Base-by-base conservation (phyloP, 2,797 vertebrate genomes). In the Oceanodroma leucorhoa region DNA sequence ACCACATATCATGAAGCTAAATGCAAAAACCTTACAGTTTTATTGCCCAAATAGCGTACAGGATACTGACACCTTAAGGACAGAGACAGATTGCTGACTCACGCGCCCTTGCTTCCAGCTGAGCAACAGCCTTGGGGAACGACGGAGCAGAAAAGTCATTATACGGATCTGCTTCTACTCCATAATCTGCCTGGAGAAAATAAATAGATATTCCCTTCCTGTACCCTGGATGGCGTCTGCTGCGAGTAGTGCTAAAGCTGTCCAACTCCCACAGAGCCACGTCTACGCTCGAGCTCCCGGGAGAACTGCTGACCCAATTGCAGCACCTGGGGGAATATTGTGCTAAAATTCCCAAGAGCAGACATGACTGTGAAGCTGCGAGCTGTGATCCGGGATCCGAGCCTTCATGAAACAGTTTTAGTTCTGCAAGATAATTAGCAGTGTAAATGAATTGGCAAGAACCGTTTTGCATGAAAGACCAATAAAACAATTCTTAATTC, bases 81-180 rank as follows among this genome's bases (percentile, higher is more conserved):
- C 60, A 80, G 64, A 83, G 75, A n/a, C 67, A 71, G 67, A 36
- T 24, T 75, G 82, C 92, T 93, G 84, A 91, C 61, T 92, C 79
- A 78, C 5, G 2, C 5, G 10, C 18, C 36, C 75, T 65, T 58
- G 19, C 50, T 61, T 84, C 76, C 65, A 66, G 80, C 51, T 73
- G 64, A 94, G 89, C 57, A 60, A 50, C 38, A 67, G 75, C 89
- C 62, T 62, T 53, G 82, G 60, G 86, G 88, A 90, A 13, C 67
- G 20, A 34, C 4, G 32, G 36, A 91, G 78, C 62, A 90, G 73
- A 45, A 87, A 93, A 89, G 30, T 21, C 67, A 70, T 87, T 41
- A 53, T 6, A 60, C 0, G 0, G 80, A 30, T 67, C 67, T 90
- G 67, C 75, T 92, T 53, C 83, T 60, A 7, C 75, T 81, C 26